Evolutionary conservation across 2,888 invertebrate species (phyloP).

Genomic region (Nesidiocoris tenuis): DNA sequence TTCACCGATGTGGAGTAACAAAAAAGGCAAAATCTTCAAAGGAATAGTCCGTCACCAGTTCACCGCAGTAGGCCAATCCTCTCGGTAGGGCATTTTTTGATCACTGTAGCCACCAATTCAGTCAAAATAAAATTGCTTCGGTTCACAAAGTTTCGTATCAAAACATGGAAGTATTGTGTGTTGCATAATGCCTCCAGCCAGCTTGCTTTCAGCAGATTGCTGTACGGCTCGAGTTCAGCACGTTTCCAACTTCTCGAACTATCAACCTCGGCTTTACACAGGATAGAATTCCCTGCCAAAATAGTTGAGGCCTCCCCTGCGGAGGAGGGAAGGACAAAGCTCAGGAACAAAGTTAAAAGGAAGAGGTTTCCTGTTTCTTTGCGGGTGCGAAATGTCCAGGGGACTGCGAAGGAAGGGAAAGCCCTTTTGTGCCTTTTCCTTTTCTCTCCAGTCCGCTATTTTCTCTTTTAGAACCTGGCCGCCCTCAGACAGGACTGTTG

Average conservation of each 20-base stretch:
- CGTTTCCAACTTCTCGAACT: not conserved
- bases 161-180: no score
- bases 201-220: no score
- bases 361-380: not conserved
- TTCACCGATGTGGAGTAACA: no score
- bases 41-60: no score
- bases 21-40: no score
- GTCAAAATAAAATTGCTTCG: no score
- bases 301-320: not conserved
- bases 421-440: not conserved
- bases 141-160: no score
- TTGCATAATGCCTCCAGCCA: no score
- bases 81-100: no score
- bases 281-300: not conserved
- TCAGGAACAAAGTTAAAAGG: not conserved
- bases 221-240: not conserved
- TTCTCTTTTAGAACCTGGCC: not conserved
- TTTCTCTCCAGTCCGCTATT: not conserved
- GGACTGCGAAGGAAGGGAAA: not conserved
- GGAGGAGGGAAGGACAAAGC: not conserved
- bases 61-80: no score
- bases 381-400: not conserved
- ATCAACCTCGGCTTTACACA: not conserved
- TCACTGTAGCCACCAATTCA: no score
- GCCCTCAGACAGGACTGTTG: not conserved